Conservation (phyloP, 1,140 invertebrate species). For the Drosophila ogumai region DNA sequence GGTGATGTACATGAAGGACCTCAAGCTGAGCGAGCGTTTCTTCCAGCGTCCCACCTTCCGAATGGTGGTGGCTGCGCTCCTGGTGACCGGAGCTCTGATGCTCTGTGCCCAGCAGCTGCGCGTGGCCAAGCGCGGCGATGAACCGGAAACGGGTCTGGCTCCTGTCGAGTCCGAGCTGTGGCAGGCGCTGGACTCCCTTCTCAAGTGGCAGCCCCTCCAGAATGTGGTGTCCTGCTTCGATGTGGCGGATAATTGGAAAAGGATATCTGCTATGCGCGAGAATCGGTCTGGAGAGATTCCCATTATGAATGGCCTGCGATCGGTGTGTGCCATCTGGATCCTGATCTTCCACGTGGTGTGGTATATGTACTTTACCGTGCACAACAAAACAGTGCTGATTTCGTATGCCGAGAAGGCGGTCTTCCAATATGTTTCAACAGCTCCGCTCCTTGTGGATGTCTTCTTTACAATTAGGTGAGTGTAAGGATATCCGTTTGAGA, state of each 20-base stretch:
- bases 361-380: conserved; percentile 83
- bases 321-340: conserved; percentile 78
- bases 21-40: conserved; percentile 65
- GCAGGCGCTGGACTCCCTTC: conserved; percentile 40
- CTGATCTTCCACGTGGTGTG: conserved; percentile 79
- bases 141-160: conserved; percentile 41
- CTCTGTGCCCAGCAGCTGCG: conserved; percentile 68
- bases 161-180: conserved; percentile 71
- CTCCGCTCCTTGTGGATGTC: conserved; percentile 79
- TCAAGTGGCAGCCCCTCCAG: conserved; percentile 56
- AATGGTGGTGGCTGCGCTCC: conserved; percentile 56
- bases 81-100: conserved; percentile 64
- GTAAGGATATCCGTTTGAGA: no score
- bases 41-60: conserved; percentile 69
- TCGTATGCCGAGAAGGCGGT: conserved; percentile 70
- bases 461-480: conserved; percentile 84
- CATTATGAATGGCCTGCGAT: conserved; percentile 81
- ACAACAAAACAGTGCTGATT: conserved; percentile 75
- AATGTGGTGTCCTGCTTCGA: conserved; percentile 79
- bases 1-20: conserved; percentile 78
- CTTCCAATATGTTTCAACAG: conserved; percentile 78
- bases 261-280: conserved; percentile 50
- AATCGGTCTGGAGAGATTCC: conserved; percentile 64
- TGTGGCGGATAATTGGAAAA: conserved; percentile 62
- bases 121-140: conserved; percentile 44